These are phyloP conservation scores for Coluber constrictor DNA, from an alignment of 2,797 vertebrate species.

Conservation along the genomic window DNA sequence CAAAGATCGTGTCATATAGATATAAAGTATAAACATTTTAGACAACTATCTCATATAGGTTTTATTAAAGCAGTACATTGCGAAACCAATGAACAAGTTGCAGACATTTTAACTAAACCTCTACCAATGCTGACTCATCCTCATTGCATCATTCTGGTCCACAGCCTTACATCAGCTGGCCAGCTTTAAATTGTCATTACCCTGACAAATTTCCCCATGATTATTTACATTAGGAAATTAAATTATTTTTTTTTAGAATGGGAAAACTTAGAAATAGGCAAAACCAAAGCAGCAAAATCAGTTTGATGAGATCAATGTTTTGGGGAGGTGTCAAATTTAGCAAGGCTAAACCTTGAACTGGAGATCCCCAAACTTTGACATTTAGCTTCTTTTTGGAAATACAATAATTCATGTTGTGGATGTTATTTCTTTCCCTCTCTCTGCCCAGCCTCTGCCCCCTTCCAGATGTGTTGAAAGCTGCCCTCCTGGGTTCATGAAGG, in stretches of 20 bases:
- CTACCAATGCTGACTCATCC: too few species aligned
- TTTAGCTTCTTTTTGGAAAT: neutral
- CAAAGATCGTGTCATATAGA: too few species aligned
- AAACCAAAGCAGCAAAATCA: neutral
- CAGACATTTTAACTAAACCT: too few species aligned
- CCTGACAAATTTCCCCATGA: neutral
- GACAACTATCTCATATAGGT: too few species aligned
- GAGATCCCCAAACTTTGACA: too few species aligned
- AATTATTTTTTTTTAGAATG: neutral
- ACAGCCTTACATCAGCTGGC: too few species aligned
- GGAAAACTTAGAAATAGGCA: neutral
- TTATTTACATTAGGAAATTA: neutral
- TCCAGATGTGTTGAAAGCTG: neutral
- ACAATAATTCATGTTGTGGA: neutral
- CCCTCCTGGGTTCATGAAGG: neutral
- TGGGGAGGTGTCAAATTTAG: neutral
- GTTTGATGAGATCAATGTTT: neutral
- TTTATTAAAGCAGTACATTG: too few species aligned
- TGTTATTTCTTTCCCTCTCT: neutral
- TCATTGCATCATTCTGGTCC: too few species aligned
- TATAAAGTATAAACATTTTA: too few species aligned
- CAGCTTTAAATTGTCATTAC: too few species aligned
- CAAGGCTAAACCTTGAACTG: neutral
- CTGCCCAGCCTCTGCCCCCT: neutral
- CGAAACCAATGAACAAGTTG: too few species aligned